Evolutionary conservation across 1,140 invertebrate genomes (phyloP).

Genomic region (Rhagoletis pomonella): DNA sequence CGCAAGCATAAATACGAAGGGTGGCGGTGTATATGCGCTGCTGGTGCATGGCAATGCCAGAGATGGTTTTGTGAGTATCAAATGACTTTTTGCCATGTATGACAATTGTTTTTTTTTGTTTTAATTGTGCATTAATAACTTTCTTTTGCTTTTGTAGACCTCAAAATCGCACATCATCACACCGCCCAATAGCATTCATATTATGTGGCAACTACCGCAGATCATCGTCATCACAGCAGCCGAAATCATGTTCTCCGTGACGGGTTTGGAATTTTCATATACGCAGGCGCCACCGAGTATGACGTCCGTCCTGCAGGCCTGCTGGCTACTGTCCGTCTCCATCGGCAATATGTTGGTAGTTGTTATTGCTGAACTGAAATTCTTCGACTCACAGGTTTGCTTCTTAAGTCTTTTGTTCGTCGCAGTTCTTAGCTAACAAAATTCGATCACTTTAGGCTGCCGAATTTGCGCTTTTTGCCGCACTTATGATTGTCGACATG

Average conservation of each 20-base stretch:
- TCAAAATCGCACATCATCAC: slow-evolving; percentile 75
- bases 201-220: slow-evolving; percentile 90
- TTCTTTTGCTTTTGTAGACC: slow-evolving; percentile 53
- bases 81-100: background rate
- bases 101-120: background rate
- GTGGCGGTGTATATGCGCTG: slow-evolving; percentile 79
- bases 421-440: background rate
- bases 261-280: slow-evolving; percentile 94
- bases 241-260: slow-evolving; percentile 93
- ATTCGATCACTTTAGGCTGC: slow-evolving; percentile 76
- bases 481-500: slow-evolving; percentile 87
- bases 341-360: slow-evolving; percentile 89
- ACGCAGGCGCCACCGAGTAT: slow-evolving; percentile 91
- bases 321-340: slow-evolving; percentile 92
- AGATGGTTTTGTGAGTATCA: slow-evolving; percentile 54
- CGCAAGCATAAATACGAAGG: slow-evolving; percentile 70
- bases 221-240: slow-evolving; percentile 90
- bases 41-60: slow-evolving; percentile 71
- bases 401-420: slow-evolving; percentile 23
- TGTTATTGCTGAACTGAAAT: slow-evolving; percentile 80
- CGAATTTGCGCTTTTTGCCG: slow-evolving; percentile 91
- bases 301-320: slow-evolving; percentile 93
- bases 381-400: slow-evolving; percentile 61
- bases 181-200: slow-evolving; percentile 82
- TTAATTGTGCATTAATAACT: slow-evolving; percentile 78